Evolutionary conservation across 2,888 invertebrate genomes (phyloP), one percentile per base, ranked within the genome.

Genomic region (Drosophila nr. fundita): DNA sequence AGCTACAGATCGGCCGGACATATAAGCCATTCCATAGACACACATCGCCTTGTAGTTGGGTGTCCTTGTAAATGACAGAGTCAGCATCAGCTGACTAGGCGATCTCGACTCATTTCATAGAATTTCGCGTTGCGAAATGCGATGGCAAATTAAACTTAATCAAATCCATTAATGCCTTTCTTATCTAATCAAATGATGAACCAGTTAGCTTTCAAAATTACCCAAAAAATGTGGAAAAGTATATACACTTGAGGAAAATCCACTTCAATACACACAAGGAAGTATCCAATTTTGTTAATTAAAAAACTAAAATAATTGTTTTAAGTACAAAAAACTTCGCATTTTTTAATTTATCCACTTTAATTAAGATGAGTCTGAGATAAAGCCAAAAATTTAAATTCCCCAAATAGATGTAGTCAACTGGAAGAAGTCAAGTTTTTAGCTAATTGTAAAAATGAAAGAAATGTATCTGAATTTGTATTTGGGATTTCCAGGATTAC

Each of bases 111-210:
- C 10, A 30, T 74, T 74, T 21, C 55, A 36, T n/a, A 24, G 2
- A 57, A 65, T 58, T 59, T 52, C 32, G 64, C 36, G 69, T 53
- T 57, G 45, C 27, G 64, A 53, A 72, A 67, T 62, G 6, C 2
- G 38, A 42, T 42, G 4, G 10, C 18, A 13, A 27, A 52, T 21
- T 38, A 49, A 50, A 55, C 36, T 57, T 32, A 38, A 60, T n/a
- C 60, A 27, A 76, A 76, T 69, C 76, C 76, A 79, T 76, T 79
- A 68, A 73, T 32, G 11, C 68, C 21, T 32, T n/a, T 11, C 34
- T 64, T 69, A 78, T 76, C 73, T 73, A 48, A 76, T 73, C 69
- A 57, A 18, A 34, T 49, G 27, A 30, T 36, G 4, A 29, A 61
- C 63, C 45, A 50, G 66, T 69, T 53, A 50, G 58, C 54, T 36